Conservation (phyloP, 2,797 vertebrate species). For the Xenops minutus region DNA sequence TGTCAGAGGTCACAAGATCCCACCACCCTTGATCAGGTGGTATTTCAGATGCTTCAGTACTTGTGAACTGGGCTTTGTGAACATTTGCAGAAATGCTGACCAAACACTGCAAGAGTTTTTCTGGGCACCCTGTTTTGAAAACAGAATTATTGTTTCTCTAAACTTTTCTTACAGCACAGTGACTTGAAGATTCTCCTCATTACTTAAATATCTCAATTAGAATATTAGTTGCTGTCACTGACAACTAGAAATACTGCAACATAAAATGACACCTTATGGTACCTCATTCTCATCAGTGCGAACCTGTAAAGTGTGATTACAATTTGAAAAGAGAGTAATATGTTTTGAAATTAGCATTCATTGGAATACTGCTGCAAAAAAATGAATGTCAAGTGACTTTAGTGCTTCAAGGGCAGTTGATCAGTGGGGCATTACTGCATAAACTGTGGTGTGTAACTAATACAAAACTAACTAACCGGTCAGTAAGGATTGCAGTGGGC, state of each 20-base stretch:
- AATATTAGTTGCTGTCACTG: not conserved
- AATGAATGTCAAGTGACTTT: not conserved
- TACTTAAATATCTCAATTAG: not conserved
- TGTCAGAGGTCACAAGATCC: not conserved
- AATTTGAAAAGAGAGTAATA: not conserved
- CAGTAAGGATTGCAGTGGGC: not conserved
- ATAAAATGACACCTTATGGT: not conserved
- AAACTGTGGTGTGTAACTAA: not conserved
- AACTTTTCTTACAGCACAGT: not conserved
- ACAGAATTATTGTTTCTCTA: not conserved
- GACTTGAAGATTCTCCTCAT: not conserved
- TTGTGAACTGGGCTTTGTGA: not conserved
- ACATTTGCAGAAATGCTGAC: not conserved
- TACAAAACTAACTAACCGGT: not conserved
- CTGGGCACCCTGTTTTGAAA: not conserved
- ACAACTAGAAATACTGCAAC: not conserved
- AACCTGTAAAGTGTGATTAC: not conserved
- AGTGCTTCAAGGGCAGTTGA: not conserved
- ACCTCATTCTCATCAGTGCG: not conserved
- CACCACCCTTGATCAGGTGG: not conserved
- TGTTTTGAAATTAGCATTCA: not conserved
- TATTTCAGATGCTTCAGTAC: not conserved
- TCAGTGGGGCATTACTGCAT: not conserved
- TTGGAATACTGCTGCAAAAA: not conserved
- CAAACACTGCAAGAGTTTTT: not conserved